Conservation (phyloP, 2,113 vertebrate species). For the Tiliqua scincoides region DNA sequence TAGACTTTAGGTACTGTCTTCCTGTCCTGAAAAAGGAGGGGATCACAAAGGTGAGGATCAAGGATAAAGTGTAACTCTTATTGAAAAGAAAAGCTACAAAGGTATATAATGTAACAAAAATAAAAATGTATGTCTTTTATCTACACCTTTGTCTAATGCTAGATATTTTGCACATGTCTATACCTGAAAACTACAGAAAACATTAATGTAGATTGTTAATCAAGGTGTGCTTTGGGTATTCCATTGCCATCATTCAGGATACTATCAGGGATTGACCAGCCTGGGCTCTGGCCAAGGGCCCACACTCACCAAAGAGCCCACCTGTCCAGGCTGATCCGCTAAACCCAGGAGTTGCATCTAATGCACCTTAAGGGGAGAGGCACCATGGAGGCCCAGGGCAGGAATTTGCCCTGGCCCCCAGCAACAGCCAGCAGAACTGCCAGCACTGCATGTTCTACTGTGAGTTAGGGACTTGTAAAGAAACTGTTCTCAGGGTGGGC, state of each 20-base stretch:
- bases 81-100: background rate
- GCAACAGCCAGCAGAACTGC: no score
- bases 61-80: background rate
- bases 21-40: background rate
- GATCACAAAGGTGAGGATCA: background rate
- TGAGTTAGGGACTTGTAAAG: background rate
- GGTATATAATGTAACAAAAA: background rate
- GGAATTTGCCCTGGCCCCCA: no score
- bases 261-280: no score
- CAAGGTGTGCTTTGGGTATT: background rate
- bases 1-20: constrained; percentile 3
- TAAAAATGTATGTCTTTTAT: background rate
- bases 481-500: background rate
- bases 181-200: background rate
- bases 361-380: no score
- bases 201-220: background rate
- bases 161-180: background rate
- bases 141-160: background rate
- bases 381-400: no score
- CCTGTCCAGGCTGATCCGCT: no score
- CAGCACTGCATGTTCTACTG: background rate
- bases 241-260: no score
- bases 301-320: no score
- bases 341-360: no score
- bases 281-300: no score